These are phyloP conservation scores for Marmota monax DNA, from an alignment of 2,113 vertebrate species.

Conservation along the genomic window DNA sequence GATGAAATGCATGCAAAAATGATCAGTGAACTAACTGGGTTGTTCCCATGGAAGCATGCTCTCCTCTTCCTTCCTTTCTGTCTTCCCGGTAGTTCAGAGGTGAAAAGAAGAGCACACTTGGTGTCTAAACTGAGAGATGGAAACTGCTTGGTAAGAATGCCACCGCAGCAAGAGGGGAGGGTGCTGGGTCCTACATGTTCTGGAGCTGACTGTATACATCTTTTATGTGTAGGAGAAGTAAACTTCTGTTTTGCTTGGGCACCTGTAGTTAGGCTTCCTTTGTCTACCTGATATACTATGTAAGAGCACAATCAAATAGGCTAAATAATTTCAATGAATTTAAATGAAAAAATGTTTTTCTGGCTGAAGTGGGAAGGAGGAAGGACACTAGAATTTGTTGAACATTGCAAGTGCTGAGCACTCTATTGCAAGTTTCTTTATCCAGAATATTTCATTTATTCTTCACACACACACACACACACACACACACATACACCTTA, in stretches of 20 bases:
- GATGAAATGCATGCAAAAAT: slow-evolving; percentile 47
- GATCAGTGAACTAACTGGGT: not conserved
- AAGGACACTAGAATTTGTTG: not conserved
- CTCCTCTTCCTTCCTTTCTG: not conserved
- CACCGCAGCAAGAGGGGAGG: not conserved
- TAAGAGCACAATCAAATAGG: not conserved
- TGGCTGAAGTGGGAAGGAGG: not conserved
- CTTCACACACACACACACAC: not conserved
- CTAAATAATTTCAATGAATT: slow-evolving; percentile 9
- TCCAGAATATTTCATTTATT: not conserved
- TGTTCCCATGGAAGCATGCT: not conserved
- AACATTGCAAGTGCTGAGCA: not conserved
- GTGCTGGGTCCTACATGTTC: not conserved
- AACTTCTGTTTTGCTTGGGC: not conserved
- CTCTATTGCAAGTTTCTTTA: not conserved
- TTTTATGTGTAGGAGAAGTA: not conserved
- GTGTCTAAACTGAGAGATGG: not conserved
- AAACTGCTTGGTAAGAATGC: not conserved
- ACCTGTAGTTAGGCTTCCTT: not conserved
- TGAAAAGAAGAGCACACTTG: not conserved
- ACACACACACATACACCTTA: not conserved
- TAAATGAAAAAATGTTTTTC: slow-evolving; percentile 5
- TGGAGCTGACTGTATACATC: not conserved
- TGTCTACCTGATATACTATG: not conserved
- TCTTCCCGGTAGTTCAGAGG: not conserved